Percentiles rank a stretch among this genome's conserved stretches.
These are phyloP conservation scores for Papilio demoleus DNA, from an alignment of 2,888 invertebrate genomes.

Conservation along the genomic window DNA sequence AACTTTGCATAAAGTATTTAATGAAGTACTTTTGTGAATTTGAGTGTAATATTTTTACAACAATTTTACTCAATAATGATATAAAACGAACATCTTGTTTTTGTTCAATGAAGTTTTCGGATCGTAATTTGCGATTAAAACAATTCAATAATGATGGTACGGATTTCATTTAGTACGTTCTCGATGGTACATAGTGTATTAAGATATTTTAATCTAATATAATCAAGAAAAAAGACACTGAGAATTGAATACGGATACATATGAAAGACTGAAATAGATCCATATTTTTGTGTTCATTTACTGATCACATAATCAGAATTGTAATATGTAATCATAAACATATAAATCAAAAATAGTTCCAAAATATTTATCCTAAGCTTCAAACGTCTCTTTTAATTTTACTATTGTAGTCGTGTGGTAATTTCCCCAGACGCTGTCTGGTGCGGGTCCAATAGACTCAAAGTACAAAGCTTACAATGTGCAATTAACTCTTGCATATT, in stretches of 20 bases:
- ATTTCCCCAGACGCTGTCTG: slow-evolving; percentile 11
- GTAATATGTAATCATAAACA: no score
- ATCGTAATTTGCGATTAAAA: not conserved
- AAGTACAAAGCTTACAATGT: not conserved
- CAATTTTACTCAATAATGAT: not conserved
- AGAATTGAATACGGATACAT: no score
- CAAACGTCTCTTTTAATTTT: not conserved
- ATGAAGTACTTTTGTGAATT: not conserved
- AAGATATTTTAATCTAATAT: not conserved
- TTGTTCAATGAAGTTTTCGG: not conserved
- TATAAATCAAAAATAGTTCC: no score
- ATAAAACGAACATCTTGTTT: not conserved
- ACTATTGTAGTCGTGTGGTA: not conserved
- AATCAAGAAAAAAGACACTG: no score
- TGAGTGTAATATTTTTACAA: not conserved
- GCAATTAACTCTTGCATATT: not conserved
- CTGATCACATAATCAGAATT: no score
- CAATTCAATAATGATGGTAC: not conserved
- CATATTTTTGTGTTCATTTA: no score
- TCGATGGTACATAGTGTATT: not conserved
- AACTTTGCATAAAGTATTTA: not conserved
- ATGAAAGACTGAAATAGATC: no score
- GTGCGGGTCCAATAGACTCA: not conserved
- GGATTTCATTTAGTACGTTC: not conserved
- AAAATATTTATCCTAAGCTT: not conserved